These are phyloP conservation scores for Cotesia vestalis DNA, from an alignment of 1,140 invertebrate species.

Conservation along the genomic window DNA sequence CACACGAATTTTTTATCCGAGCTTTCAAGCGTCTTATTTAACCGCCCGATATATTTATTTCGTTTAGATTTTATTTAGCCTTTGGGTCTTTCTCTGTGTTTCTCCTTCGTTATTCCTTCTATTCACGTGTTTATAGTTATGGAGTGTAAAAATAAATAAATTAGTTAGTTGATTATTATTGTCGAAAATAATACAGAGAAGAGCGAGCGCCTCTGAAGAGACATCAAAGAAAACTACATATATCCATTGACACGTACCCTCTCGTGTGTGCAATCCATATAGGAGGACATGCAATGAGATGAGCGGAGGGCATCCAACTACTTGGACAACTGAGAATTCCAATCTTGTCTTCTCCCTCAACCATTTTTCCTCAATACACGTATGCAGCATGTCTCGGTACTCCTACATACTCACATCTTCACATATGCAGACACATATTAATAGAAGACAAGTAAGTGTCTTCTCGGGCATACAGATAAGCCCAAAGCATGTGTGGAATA, in stretches of 20 bases:
- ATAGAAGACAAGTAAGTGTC: background rate
- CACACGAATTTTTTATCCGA: too few species aligned
- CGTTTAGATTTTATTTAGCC: too few species aligned
- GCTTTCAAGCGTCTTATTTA: too few species aligned
- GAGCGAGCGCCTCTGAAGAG: conserved; percentile 41
- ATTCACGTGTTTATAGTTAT: background rate
- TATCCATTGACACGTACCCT: conserved; percentile 61
- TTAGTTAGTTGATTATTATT: conserved; percentile 30
- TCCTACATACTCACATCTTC: too few species aligned
- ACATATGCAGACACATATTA: background rate
- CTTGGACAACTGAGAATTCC: too few species aligned
- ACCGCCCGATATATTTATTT: too few species aligned
- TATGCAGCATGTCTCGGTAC: too few species aligned
- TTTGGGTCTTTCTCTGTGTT: too few species aligned
- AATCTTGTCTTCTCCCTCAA: too few species aligned
- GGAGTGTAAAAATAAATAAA: conserved; percentile 25
- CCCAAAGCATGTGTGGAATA: conserved; percentile 41
- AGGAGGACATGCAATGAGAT: background rate
- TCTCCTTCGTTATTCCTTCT: too few species aligned
- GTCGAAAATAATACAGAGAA: conserved; percentile 15
- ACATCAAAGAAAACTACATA: conserved; percentile 64
- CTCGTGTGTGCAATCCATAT: conserved; percentile 45
- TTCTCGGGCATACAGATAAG: background rate
- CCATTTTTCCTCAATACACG: too few species aligned
- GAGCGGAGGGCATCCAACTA: background rate